Percentiles rank a stretch among this genome's conserved stretches.
phyloP scores from a whole-genome alignment of 2,888 invertebrate genomes.

The Cheilosia pagana region DNA sequence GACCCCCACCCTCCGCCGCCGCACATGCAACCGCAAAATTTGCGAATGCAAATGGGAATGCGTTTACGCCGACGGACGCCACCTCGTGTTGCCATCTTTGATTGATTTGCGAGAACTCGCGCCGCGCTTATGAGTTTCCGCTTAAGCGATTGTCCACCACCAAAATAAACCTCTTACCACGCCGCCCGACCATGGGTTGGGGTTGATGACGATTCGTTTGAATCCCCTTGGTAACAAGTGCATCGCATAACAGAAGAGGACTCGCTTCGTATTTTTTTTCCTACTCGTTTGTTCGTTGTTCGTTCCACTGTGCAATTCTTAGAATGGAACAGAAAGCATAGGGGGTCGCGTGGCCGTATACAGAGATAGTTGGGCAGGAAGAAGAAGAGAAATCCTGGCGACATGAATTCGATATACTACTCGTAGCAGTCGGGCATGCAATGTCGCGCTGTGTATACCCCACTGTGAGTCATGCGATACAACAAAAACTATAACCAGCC shows the following conservation, averaged over 20 bases:
- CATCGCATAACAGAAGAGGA: constrained; percentile 64
- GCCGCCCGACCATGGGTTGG: not conserved
- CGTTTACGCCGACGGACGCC: not conserved
- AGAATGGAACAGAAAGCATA: constrained; percentile 31
- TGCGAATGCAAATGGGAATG: constrained; percentile 45
- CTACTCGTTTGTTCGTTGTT: not conserved
- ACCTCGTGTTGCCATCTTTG: constrained; percentile 59
- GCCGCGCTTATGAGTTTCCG: constrained; percentile 44
- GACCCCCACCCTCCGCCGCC: not conserved
- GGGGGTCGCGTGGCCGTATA: not conserved
- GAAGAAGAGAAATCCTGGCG: constrained; percentile 71
- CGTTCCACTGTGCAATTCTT: constrained; percentile 31
- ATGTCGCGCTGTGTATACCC: constrained; percentile 44
- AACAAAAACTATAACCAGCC: constrained; percentile 15
- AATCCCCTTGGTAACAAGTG: constrained; percentile 73
- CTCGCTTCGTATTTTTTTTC: constrained; percentile 23
- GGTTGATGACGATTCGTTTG: constrained; percentile 48
- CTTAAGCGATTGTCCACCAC: constrained; percentile 11
- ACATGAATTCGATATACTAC: constrained; percentile 62
- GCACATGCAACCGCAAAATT: constrained; percentile 45
- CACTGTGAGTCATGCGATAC: constrained; percentile 63
- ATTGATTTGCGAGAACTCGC: constrained; percentile 44
- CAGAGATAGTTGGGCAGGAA: constrained; percentile 36
- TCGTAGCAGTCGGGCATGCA: constrained; percentile 53
- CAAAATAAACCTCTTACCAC: constrained; percentile 27